phyloP scores from a whole-genome alignment of 2,113 vertebrate genomes.

The Crocuta crocuta region DNA sequence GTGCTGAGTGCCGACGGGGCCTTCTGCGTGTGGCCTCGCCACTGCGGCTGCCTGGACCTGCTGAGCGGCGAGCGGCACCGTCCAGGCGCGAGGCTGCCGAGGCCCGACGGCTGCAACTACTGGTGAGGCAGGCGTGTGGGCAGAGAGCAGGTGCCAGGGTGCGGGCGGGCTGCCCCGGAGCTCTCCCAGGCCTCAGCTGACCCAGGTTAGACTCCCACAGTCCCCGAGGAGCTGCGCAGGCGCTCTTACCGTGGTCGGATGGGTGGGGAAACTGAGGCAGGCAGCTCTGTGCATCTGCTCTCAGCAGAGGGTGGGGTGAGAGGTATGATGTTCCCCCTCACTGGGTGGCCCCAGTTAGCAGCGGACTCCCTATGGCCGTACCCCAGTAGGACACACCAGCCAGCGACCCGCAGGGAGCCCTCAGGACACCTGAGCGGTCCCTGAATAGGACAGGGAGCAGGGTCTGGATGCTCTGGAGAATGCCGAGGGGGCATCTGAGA shows the following conservation, averaged over 20 bases:
- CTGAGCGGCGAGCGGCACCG: conserved; percentile 81
- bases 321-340: fast-evolving
- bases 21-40: conserved; percentile 83
- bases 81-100: conserved; percentile 77
- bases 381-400: background rate
- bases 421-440: background rate
- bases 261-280: background rate
- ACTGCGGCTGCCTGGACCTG: conserved; percentile 91
- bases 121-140: conserved; percentile 85
- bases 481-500: background rate
- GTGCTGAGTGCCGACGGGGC: conserved; percentile 88
- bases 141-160: background rate
- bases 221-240: background rate
- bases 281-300: background rate
- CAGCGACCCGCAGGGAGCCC: background rate
- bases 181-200: background rate
- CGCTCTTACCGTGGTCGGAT: no score
- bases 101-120: conserved; percentile 91
- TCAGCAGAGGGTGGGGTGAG: background rate
- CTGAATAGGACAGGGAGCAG: background rate
- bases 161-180: background rate
- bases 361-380: background rate
- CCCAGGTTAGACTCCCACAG: background rate
- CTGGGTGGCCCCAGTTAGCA: background rate
- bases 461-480: background rate